phyloP scores from a whole-genome alignment of 2,797 vertebrate genomes.

The Tokudaia muenninki region DNA sequence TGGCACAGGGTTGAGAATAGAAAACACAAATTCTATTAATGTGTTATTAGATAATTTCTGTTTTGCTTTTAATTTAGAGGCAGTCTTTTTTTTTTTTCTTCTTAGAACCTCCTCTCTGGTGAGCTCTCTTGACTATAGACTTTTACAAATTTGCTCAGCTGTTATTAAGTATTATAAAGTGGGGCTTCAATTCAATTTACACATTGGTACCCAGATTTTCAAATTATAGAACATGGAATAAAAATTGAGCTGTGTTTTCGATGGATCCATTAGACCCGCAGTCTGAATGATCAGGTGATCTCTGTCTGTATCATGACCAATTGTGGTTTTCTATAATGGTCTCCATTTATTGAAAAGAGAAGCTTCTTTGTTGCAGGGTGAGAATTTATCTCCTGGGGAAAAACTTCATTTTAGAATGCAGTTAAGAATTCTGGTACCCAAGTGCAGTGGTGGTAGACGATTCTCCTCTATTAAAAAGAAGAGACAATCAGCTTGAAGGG shows the following conservation, averaged over 20 bases:
- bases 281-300: background rate
- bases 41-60: background rate
- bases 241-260: background rate
- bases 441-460: background rate
- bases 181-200: background rate
- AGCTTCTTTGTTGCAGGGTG: background rate
- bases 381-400: background rate
- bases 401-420: background rate
- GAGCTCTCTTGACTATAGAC: background rate
- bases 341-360: background rate
- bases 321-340: background rate
- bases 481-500: background rate
- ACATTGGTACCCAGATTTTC: background rate
- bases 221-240: background rate
- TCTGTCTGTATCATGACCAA: background rate
- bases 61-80: background rate
- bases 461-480: background rate
- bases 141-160: background rate
- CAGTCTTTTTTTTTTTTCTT: background rate
- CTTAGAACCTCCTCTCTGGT: background rate
- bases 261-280: background rate
- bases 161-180: background rate
- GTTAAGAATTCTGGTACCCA: background rate
- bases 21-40: background rate
- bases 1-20: background rate